Base-by-base conservation (phyloP, 1,140 invertebrate genomes). In the Mycetomoellerius zeteki region DNA sequence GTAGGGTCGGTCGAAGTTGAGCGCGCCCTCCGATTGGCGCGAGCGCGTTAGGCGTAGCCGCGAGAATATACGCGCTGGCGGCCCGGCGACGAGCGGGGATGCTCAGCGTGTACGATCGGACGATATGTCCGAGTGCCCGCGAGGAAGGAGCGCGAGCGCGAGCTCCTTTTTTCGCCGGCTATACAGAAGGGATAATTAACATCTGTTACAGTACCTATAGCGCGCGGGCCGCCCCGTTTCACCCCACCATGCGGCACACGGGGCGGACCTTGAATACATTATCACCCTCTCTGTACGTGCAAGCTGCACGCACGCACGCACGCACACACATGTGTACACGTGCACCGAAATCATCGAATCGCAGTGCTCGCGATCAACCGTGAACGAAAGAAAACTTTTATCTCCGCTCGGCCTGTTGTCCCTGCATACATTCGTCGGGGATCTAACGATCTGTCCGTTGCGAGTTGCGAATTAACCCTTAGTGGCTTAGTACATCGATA, bases 211-310 rank as follows among this genome's bases (percentile, higher is more conserved):
- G 92, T 94, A 94, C 93, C 93, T 93, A 93, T 88, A 64, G 65
- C 90, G 90, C 88, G 90, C 90, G 94, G 91, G 93, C 93, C 94
- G 94, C 93, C 93, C 94, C 92, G 91, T 95, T 95, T 91, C 88
- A 92, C 93, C 93, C 94, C 94, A 94, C 94, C 91, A 93, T 47
- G 60, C 73, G 86, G 62, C 87, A 43, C 89, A 90, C 91, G 94
- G 94, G 94, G 94, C 94, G 94, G 94, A 95, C 93, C 94, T 94
- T 93, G 94, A 95, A 95, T 95, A 94, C 92, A 95, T 94, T 95
- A 94, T 93, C 93, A 94, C 92, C 93, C 93, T 94, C 91, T 93
- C 93, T 88, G 90, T 87, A 88, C 84, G 67, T 91, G 87, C 60
- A 91, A 69, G 80, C 65, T 47, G 69, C 69, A 78, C 58, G 52